Base-by-base conservation (phyloP, 1,140 invertebrate species). In the Patella vulgata region DNA sequence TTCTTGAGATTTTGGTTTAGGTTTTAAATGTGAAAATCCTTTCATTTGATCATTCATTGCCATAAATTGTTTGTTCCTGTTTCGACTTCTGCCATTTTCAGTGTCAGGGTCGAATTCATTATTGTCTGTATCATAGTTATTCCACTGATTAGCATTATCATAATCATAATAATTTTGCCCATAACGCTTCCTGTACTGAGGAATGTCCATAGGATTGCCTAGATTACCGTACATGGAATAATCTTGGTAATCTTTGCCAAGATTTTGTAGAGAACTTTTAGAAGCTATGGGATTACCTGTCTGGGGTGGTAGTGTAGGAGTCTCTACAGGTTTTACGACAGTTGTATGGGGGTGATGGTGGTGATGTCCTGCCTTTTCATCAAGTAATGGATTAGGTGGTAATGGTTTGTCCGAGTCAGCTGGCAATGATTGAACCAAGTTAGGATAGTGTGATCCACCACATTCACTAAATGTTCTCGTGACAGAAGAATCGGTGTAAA, bases 401-500 rank as follows among this genome's bases (percentile, higher is more conserved):
- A 85, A 71, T 17, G 78, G 79, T 14, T 74, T 68, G 60, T 84
- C 80, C 8, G 80, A 82, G 64, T 80, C 82, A 0, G 56, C 23
- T 19, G 85, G 85, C 5, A 86, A 53, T 23, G 67, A 55, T 17
- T 47, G 28, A 14, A 69, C 60, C 8, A 82, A 52, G 0, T 54
- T 12, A 9, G 65, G 48, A 8, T 63, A 47, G 17, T 66, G 19
- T 52, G 81, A 75, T 14, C 68, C 66, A 11, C 39, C 55, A 61
- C 82, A 83, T 21, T 66, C 52, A 36, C 59, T 63, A 23, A 46
- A 70, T 1, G 58, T 51, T 0, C 59, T 48, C 19, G 54, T 53
- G 4, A 59, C 73, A n/a, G 65, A 89, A 28, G 95, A 33, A 23
- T 85, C 89, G 0, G 96, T 93, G 85, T 95, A 99, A 84, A 98